Conservation (phyloP, 2,113 vertebrate species). For the Uropsilus gracilis region DNA sequence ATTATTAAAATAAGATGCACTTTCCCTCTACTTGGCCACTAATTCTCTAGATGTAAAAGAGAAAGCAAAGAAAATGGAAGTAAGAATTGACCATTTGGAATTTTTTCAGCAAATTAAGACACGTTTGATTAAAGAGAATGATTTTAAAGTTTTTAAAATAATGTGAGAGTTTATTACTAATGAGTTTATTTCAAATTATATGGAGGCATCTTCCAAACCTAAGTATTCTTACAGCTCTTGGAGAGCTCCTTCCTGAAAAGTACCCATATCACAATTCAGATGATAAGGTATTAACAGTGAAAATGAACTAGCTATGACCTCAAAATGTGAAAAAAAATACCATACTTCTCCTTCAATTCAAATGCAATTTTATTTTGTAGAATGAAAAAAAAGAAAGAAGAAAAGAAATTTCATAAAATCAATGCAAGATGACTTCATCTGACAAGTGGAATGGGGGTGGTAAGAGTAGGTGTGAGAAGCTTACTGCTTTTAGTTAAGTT, state of each 20-base stretch:
- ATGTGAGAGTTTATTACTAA: not conserved
- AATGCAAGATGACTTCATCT: conserved; percentile 41
- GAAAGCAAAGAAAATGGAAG: conserved; percentile 8
- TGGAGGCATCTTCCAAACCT: not conserved
- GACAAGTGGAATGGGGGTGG: conserved; percentile 38
- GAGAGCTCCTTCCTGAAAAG: not conserved
- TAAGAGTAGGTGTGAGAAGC: conserved; percentile 47
- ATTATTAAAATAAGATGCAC: not conserved
- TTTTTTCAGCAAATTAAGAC: not conserved
- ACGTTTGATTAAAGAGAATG: not conserved
- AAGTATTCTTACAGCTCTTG: not conserved
- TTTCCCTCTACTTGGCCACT: not conserved
- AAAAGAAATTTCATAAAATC: conserved; percentile 41
- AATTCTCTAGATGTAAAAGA: not conserved
- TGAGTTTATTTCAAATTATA: not conserved
- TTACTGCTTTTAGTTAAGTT: conserved; percentile 49
- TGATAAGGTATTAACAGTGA: not conserved
- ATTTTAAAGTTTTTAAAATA: not conserved
- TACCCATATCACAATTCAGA: not conserved
- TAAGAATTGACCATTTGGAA: conserved; percentile 24
- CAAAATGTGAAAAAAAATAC: not conserved
- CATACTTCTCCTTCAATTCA: not conserved
- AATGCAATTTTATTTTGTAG: conserved; percentile 34
- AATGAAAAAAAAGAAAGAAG: conserved; percentile 19
- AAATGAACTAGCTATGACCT: not conserved